Conservation (phyloP, 2,113 vertebrate genomes). For the Perca flavescens region DNA sequence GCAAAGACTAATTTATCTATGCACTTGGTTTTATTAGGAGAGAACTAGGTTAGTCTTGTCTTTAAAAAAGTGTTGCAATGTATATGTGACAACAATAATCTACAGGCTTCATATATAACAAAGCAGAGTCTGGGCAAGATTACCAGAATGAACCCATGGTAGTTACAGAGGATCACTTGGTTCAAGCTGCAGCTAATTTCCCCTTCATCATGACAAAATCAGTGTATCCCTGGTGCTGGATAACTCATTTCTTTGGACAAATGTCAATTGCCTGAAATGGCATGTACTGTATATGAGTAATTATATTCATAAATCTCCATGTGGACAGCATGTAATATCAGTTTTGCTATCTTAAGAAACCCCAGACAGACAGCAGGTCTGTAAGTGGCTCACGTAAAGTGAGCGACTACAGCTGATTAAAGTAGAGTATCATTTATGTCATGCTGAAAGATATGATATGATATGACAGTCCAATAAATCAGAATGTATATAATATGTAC, state of each 20-base stretch:
- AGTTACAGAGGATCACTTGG: neutral
- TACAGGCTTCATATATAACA: neutral
- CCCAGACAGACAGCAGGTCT: neutral
- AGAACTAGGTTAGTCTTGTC: neutral
- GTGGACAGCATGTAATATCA: neutral
- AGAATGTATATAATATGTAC: constrained; percentile 2
- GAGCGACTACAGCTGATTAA: neutral
- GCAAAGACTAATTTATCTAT: constrained; percentile 4
- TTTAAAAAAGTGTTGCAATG: neutral
- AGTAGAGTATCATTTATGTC: constrained; percentile 8
- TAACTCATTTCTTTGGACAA: constrained; percentile 20
- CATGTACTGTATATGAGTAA: neutral
- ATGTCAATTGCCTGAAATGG: constrained; percentile 42
- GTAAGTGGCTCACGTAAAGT: neutral
- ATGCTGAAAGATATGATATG: neutral
- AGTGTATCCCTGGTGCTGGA: constrained; percentile 18
- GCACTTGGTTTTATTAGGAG: neutral
- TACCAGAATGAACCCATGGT: constrained; percentile 10
- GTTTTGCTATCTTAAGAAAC: too few species aligned
- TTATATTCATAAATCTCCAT: neutral
- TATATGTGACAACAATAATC: neutral
- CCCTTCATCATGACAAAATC: constrained; percentile 1
- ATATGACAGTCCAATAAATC: neutral
- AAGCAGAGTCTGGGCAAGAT: neutral
- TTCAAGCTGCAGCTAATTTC: constrained; percentile 31